Evolutionary conservation across 2,888 invertebrate species (phyloP).

Genomic region (Xestia sexstrigata): DNA sequence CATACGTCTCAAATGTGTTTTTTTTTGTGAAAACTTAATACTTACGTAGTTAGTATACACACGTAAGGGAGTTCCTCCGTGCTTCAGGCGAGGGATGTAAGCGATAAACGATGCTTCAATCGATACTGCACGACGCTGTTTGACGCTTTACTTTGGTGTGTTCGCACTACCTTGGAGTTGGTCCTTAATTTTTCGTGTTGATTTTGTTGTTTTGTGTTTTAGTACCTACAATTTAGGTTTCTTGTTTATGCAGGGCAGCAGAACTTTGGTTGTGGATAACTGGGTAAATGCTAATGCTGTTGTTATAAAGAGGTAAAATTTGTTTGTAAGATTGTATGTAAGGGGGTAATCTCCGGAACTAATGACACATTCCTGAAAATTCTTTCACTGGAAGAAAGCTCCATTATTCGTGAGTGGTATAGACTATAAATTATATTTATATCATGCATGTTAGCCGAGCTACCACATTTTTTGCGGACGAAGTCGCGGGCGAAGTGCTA

Average conservation of each 20-base stretch:
- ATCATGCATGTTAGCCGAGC: no score
- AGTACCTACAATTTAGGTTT: neutral
- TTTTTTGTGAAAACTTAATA: conserved; percentile 18
- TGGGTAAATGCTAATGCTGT: no score
- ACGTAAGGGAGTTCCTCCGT: conserved; percentile 48
- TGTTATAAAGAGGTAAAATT: no score
- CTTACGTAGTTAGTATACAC: conserved; percentile 10
- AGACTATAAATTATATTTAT: no score
- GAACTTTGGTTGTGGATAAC: neutral
- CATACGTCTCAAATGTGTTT: conserved; percentile 4
- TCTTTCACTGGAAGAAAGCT: no score
- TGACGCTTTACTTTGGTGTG: conserved; percentile 41
- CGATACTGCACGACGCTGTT: conserved; percentile 75
- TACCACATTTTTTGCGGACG: no score
- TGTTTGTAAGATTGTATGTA: no score
- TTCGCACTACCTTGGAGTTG: conserved; percentile 37
- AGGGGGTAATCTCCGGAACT: no score
- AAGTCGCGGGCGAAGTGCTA: no score
- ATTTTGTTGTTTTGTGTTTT: neutral
- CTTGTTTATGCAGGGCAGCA: neutral
- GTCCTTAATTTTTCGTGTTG: conserved; percentile 26
- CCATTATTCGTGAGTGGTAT: no score
- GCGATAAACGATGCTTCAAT: conserved; percentile 74
- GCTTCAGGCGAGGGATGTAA: conserved; percentile 67
- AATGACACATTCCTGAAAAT: no score